These are phyloP conservation scores for Metopolophium dirhodum DNA, from an alignment of 1,140 invertebrate species.

Conservation along the genomic window DNA sequence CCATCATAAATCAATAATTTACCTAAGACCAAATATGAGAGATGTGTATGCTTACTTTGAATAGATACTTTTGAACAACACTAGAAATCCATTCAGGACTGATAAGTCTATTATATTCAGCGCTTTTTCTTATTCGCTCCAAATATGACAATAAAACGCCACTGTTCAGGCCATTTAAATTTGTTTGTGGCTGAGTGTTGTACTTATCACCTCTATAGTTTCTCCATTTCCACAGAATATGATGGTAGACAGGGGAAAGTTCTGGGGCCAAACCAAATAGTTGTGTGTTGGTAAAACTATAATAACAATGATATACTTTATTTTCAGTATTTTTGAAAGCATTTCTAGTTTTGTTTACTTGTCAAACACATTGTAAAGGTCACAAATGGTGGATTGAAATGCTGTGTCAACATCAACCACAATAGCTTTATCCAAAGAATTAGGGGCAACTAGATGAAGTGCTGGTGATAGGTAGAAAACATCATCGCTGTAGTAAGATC, in stretches of 20 bases:
- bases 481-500: conserved; percentile 82
- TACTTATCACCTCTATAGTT: conserved; percentile 68
- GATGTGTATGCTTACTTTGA: conserved; percentile 31
- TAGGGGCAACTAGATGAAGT: conserved; percentile 74
- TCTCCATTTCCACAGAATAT: conserved; percentile 76
- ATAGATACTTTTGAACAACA: conserved; percentile 55
- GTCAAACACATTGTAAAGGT: conserved; percentile 75
- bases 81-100: conserved; percentile 45
- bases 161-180: conserved; percentile 82
- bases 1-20: background rate
- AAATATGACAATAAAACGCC: conserved; percentile 80
- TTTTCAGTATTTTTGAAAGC: background rate
- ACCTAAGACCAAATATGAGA: background rate
- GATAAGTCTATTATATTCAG: conserved; percentile 57
- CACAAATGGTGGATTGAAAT: conserved; percentile 74
- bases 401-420: conserved; percentile 83
- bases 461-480: conserved; percentile 83
- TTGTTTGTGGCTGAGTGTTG: conserved; percentile 66
- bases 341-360: conserved; percentile 64
- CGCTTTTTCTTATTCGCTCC: conserved; percentile 71
- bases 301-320: conserved; percentile 59
- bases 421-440: conserved; percentile 69
- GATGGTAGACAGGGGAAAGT: conserved; percentile 81
- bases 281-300: conserved; percentile 65
- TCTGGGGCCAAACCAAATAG: conserved; percentile 81